Evolutionary conservation across 2,888 invertebrate genomes (phyloP).

Genomic region (Campoplex capitator): DNA sequence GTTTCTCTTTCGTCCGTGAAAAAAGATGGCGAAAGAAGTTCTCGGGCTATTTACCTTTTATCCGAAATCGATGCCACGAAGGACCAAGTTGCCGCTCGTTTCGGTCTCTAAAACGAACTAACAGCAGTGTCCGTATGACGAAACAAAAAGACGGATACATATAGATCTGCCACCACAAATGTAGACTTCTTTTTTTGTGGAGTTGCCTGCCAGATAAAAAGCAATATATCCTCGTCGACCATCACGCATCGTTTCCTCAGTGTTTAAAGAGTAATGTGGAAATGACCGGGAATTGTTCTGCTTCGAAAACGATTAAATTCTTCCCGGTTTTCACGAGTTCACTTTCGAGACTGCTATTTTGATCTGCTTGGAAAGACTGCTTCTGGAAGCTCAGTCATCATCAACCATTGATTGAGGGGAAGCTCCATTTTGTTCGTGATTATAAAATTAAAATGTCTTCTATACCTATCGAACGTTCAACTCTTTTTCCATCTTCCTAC

Average conservation of each 20-base stretch:
- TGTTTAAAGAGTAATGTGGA: not conserved
- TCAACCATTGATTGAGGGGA: not conserved
- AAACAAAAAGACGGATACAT: slow-evolving; percentile 4
- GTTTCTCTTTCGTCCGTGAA: slow-evolving; percentile 43
- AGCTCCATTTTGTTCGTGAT: not conserved
- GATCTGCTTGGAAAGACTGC: not conserved
- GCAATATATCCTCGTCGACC: not conserved
- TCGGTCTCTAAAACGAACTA: slow-evolving; percentile 31
- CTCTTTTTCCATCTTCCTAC: too few relatives aligned
- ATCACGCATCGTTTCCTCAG: not conserved
- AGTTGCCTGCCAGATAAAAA: not conserved
- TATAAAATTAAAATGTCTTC: too few relatives aligned
- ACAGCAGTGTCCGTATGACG: slow-evolving; percentile 13
- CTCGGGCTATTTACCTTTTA: slow-evolving; percentile 77
- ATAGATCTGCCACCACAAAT: not conserved
- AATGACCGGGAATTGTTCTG: not conserved
- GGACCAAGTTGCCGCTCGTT: slow-evolving; percentile 28
- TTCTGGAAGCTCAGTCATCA: not conserved
- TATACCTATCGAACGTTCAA: too few relatives aligned
- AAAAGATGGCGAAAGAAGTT: slow-evolving; percentile 52
- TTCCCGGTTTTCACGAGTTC: not conserved
- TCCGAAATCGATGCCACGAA: slow-evolving; percentile 76
- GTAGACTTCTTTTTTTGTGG: not conserved
- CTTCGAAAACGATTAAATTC: not conserved
- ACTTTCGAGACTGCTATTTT: not conserved